These are phyloP conservation scores for Cottoperca gobio DNA, from an alignment of 2,797 vertebrate species.

Conservation along the genomic window DNA sequence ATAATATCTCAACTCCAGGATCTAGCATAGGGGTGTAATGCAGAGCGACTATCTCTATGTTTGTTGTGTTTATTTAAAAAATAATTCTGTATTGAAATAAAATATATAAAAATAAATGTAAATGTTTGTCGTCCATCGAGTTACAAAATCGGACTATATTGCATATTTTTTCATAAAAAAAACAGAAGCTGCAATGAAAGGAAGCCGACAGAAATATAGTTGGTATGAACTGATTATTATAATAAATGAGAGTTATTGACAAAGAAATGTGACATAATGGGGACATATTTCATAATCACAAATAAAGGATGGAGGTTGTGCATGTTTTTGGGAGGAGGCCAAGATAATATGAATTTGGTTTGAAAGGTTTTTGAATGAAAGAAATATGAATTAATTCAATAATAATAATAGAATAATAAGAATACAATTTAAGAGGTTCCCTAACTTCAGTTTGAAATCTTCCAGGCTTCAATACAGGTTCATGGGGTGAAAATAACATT, in stretches of 20 bases:
- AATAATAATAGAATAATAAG: no score
- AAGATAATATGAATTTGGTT: background rate
- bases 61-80: background rate
- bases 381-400: no score
- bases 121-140: no score
- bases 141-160: no score
- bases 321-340: background rate
- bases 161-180: background rate
- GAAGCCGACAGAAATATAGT: background rate
- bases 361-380: no score
- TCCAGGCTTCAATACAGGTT: background rate
- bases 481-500: background rate
- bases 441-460: background rate
- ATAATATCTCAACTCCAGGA: background rate
- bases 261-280: background rate
- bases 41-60: background rate
- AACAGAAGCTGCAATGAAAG: background rate
- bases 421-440: no score
- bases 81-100: no score
- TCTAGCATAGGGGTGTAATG: background rate
- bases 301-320: background rate
- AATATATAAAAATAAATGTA: no score
- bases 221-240: background rate
- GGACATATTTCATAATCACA: background rate
- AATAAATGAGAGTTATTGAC: background rate